Conservation (phyloP, 1,140 invertebrate species). For the Bombus balteatus region DNA sequence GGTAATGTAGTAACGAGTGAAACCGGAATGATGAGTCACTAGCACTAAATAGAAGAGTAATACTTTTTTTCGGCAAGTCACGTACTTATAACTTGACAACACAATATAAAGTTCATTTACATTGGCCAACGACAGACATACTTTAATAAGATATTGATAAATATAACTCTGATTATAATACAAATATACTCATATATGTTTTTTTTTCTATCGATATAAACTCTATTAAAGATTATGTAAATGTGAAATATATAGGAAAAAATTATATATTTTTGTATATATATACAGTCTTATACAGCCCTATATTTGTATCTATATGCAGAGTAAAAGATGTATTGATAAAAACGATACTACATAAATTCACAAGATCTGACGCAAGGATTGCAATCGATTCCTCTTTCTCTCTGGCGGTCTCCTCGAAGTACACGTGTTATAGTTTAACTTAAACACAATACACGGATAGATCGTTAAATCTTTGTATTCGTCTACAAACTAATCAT, state of each 20-base stretch:
- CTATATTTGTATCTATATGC: neutral
- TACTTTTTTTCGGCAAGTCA: slow-evolving; percentile 35
- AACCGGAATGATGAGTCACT: slow-evolving; percentile 49
- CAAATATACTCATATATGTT: neutral
- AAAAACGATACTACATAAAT: slow-evolving; percentile 40
- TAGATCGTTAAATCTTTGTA: neutral
- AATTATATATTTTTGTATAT: neutral
- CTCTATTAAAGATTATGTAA: neutral
- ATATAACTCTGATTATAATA: neutral
- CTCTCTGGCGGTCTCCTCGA: neutral
- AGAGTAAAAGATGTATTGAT: neutral
- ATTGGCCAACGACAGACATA: neutral
- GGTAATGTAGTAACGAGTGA: neutral
- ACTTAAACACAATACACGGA: neutral
- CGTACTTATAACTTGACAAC: neutral
- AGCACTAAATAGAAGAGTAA: neutral
- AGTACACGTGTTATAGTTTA: neutral
- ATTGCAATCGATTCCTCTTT: slow-evolving; percentile 26
- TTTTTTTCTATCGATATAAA: neutral
- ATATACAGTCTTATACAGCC: too few relatives aligned
- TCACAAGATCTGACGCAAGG: slow-evolving; percentile 38
- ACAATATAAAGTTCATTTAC: slow-evolving; percentile 36
- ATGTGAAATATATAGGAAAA: neutral
- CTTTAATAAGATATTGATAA: neutral
- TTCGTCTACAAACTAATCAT: neutral